phyloP scores from a whole-genome alignment of 2,797 vertebrate genomes.

The Cephalopachus bancanus region DNA sequence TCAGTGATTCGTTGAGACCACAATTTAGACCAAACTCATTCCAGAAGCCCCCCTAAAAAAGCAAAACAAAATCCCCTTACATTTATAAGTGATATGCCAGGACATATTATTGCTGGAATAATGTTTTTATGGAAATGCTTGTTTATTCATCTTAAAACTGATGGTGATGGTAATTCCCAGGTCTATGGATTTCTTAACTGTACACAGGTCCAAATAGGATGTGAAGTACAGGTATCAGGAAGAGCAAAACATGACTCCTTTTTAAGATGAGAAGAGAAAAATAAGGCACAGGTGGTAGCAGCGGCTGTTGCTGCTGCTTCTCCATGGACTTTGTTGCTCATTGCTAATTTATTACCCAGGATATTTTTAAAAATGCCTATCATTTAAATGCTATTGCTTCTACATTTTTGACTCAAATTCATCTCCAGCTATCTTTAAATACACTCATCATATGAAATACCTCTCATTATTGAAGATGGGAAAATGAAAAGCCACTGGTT shows the following conservation, averaged over 20 bases:
- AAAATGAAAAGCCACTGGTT: constrained; percentile 2
- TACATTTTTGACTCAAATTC: constrained; percentile 52
- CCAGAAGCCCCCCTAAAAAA: not conserved
- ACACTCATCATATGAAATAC: not conserved
- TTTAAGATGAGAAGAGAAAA: not conserved
- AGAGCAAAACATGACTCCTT: constrained; percentile 9
- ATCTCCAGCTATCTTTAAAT: constrained; percentile 41
- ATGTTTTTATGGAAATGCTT: not conserved
- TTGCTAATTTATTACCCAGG: constrained; percentile 21
- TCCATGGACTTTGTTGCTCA: not conserved
- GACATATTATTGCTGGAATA: not conserved
- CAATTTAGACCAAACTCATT: not conserved
- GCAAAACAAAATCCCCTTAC: not conserved
- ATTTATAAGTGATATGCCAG: not conserved
- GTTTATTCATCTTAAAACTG: not conserved
- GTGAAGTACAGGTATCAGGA: not conserved
- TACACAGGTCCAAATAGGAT: not conserved
- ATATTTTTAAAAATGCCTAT: not conserved
- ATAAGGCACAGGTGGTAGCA: not conserved
- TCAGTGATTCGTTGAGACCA: not conserved
- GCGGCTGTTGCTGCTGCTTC: too few relatives aligned
- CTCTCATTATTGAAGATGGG: not conserved
- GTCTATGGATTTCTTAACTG: not conserved
- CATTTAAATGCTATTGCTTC: constrained; percentile 20
- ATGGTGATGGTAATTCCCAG: not conserved